These are phyloP conservation scores for Halcyon badia DNA, from an alignment of 2,797 vertebrate species.

Conservation along the genomic window DNA sequence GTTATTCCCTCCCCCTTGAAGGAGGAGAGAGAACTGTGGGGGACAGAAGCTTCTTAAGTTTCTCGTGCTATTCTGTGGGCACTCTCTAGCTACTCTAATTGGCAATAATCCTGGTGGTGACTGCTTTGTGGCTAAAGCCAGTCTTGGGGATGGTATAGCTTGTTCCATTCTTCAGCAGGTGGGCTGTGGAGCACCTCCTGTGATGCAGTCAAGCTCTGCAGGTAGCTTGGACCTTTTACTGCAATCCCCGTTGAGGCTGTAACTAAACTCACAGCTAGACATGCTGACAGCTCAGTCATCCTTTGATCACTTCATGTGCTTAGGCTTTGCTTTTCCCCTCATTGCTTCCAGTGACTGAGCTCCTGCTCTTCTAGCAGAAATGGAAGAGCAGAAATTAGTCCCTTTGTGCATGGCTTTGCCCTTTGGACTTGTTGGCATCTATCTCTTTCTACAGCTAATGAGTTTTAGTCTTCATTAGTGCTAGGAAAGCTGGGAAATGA, in stretches of 20 bases:
- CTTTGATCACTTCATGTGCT: not conserved
- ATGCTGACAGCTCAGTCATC: not conserved
- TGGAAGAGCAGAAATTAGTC: not conserved
- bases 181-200: not conserved
- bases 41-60: not conserved
- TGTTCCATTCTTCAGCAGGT: not conserved
- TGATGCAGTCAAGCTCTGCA: not conserved
- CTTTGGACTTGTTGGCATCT: not conserved
- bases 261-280: not conserved
- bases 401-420: not conserved
- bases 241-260: not conserved
- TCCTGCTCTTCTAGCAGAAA: not conserved
- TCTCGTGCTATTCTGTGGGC: not conserved
- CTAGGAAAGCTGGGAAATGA: not conserved
- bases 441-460: not conserved
- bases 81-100: not conserved
- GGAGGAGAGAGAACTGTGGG: not conserved
- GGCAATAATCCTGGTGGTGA: not conserved
- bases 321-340: not conserved
- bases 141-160: not conserved
- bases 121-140: not conserved
- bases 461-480: not conserved
- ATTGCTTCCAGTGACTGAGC: fast-evolving
- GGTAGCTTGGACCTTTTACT: not conserved
- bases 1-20: not conserved